phyloP scores from a whole-genome alignment of 1,140 invertebrate species.

The Ylistrum balloti region DNA sequence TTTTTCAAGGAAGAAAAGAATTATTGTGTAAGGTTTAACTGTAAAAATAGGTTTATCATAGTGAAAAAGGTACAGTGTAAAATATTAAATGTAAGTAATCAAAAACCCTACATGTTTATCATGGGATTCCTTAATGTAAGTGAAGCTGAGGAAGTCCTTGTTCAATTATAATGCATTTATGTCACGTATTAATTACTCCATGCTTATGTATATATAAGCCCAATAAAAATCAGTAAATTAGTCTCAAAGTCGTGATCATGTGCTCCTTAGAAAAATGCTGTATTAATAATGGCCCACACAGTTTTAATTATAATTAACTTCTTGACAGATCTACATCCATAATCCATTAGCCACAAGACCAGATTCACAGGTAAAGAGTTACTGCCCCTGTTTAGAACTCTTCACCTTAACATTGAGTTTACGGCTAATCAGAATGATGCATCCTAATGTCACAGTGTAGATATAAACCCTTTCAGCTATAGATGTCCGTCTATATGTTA shows the following conservation, averaged over 20 bases:
- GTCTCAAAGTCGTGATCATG: neutral
- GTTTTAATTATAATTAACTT: neutral
- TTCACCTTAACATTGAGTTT: neutral
- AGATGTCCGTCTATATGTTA: no score
- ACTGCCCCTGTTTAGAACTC: neutral
- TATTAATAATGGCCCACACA: neutral
- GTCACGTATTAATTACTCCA: no score
- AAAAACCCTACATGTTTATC: no score
- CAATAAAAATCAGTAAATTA: no score
- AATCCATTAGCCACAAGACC: constrained; percentile 1
- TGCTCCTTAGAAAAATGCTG: neutral
- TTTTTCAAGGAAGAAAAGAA: neutral
- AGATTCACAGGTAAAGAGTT: constrained; percentile 33
- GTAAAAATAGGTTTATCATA: no score
- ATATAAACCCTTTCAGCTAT: neutral
- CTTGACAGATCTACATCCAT: constrained; percentile 32
- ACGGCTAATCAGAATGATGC: constrained; percentile 29
- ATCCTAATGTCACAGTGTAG: neutral
- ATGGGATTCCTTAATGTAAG: no score
- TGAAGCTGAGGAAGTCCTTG: no score
- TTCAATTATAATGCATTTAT: no score
- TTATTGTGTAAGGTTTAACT: no score
- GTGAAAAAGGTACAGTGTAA: no score
- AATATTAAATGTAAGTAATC: no score
- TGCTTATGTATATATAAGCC: no score